Percentiles rank a stretch among this genome's conserved stretches.
Conservation (phyloP, 2,797 vertebrate species). For the Chaetodon trifasciatus region DNA sequence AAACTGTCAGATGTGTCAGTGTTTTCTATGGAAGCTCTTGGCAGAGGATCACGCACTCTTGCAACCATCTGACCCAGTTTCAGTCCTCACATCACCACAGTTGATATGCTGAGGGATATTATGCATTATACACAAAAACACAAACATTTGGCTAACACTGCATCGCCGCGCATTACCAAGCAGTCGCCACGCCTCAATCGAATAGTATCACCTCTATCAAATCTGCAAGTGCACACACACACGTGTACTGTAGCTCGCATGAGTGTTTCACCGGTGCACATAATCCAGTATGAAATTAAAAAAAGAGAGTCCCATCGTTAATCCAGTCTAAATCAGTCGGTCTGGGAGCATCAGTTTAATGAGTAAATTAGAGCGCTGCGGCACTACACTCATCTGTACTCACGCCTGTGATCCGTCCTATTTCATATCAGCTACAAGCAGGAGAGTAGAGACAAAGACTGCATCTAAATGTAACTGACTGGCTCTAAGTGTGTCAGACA, state of each 20-base stretch:
- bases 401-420: conserved; percentile 46
- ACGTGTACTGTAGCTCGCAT: background rate
- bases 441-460: conserved; percentile 36
- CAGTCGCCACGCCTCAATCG: background rate
- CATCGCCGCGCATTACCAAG: background rate
- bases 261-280: conserved; percentile 33
- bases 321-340: conserved; percentile 63
- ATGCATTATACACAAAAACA: conserved; percentile 40
- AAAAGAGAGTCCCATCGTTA: conserved; percentile 48
- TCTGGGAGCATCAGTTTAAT: conserved; percentile 64
- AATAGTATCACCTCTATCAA: background rate
- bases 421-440: conserved; percentile 58
- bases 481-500: conserved; percentile 13
- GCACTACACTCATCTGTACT: conserved; percentile 44
- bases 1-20: conserved; percentile 44
- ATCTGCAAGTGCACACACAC: conserved; percentile 16
- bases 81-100: conserved; percentile 44
- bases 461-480: conserved; percentile 37
- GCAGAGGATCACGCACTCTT: conserved; percentile 56
- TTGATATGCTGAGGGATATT: conserved; percentile 48
- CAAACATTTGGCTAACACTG: conserved; percentile 46
- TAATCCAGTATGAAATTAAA: conserved; percentile 56
- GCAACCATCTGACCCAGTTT: conserved; percentile 78
- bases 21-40: conserved; percentile 60
- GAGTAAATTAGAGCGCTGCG: conserved; percentile 65